These are phyloP conservation scores for Allacma fusca DNA, from an alignment of 2,888 invertebrate genomes.

Conservation along the genomic window DNA sequence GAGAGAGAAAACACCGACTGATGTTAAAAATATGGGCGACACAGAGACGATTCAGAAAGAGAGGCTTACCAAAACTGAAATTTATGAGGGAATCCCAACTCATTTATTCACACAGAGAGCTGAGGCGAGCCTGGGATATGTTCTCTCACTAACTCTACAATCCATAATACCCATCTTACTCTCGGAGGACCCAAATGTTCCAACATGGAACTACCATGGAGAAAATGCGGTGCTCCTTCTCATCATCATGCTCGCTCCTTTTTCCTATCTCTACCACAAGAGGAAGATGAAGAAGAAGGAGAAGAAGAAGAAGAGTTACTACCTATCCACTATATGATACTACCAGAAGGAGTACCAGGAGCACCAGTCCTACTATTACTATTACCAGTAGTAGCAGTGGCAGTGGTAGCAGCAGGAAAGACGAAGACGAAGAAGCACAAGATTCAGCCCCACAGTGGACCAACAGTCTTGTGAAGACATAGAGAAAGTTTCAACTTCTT, in stretches of 20 bases:
- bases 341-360: too few species aligned
- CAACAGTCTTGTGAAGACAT: too few species aligned
- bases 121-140: neutral
- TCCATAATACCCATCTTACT: conserved; percentile 31
- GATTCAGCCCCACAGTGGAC: too few species aligned
- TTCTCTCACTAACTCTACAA: conserved; percentile 17
- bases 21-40: conserved; percentile 38
- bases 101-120: conserved; percentile 46
- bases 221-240: conserved; percentile 21
- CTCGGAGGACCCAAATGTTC: conserved; percentile 27
- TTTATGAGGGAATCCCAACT: conserved; percentile 46
- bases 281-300: too few species aligned
- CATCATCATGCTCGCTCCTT: neutral
- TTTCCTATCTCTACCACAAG: neutral
- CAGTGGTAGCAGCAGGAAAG: too few species aligned
- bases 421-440: too few species aligned
- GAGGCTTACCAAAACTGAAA: conserved; percentile 44
- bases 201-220: conserved; percentile 1
- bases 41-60: conserved; percentile 32
- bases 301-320: conserved; percentile 2
- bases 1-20: conserved; percentile 15
- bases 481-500: conserved; percentile 23
- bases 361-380: too few species aligned
- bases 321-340: too few species aligned
- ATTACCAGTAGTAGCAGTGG: too few species aligned